These are phyloP conservation scores for Whitmania pigra DNA, from an alignment of 1,140 invertebrate species.

Conservation along the genomic window DNA sequence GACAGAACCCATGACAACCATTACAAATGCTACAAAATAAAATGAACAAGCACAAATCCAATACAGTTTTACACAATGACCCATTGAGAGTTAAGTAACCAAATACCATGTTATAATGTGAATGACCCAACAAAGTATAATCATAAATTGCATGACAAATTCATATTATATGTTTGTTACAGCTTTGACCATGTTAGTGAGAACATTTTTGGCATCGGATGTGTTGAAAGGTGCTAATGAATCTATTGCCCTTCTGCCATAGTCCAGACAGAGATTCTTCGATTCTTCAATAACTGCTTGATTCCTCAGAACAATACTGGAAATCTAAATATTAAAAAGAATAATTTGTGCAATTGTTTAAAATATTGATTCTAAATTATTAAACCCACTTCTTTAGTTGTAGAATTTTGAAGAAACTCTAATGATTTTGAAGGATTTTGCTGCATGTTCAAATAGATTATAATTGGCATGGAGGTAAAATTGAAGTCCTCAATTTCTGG, in stretches of 20 bases:
- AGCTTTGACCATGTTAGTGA: constrained; percentile 38
- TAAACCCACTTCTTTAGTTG: constrained; percentile 3
- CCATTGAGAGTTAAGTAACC: too few relatives aligned
- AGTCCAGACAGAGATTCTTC: constrained; percentile 59
- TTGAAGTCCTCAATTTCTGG: constrained; percentile 30
- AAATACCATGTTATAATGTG: too few relatives aligned
- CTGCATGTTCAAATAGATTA: constrained; percentile 65
- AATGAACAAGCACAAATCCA: too few relatives aligned
- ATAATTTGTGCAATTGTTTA: constrained; percentile 42
- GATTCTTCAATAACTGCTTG: constrained; percentile 57
- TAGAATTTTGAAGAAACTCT: background rate
- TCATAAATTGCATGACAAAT: too few relatives aligned
- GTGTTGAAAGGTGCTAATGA: constrained; percentile 50
- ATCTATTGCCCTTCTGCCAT: constrained; percentile 59
- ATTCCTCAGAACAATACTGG: constrained; percentile 50
- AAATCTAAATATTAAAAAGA: constrained; percentile 49
- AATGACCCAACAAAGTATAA: too few relatives aligned
- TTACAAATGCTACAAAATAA: too few relatives aligned
- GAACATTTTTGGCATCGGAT: constrained; percentile 35
- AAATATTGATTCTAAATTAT: background rate
- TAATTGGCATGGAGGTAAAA: constrained; percentile 65
- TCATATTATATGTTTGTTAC: constrained; percentile 24
- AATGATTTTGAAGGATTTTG: constrained; percentile 47
- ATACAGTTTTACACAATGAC: too few relatives aligned
- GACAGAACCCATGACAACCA: too few relatives aligned